A percentile compares a stretch with the other conserved stretches of the same genome.
phyloP scores from a whole-genome alignment of 2,888 invertebrate species.

The Caenorhabditis angaria region DNA sequence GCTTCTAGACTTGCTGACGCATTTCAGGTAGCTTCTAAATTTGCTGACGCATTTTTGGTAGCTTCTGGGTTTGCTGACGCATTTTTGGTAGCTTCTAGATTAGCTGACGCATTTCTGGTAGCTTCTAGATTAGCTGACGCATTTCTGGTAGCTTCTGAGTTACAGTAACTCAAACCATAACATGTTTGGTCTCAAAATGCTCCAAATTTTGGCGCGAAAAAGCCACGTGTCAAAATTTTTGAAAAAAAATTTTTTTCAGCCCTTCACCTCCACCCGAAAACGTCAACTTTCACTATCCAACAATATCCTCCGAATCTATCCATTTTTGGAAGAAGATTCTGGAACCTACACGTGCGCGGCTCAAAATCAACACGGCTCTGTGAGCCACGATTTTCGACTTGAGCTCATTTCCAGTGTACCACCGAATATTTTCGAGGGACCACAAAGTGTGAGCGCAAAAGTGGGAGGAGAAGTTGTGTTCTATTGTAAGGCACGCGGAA shows the following conservation, averaged over 20 bases:
- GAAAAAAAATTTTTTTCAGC: slow-evolving; percentile 10
- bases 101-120: too few species aligned
- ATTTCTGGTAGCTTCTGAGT: too few species aligned
- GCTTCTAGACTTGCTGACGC: too few species aligned
- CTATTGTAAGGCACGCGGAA: slow-evolving; percentile 84
- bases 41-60: too few species aligned
- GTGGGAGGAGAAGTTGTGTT: slow-evolving; percentile 78
- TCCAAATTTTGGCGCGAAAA: background rate
- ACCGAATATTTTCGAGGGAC: slow-evolving; percentile 63
- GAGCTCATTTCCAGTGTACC: slow-evolving; percentile 56
- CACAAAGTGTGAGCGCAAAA: slow-evolving; percentile 42
- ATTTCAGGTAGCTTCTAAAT: too few species aligned
- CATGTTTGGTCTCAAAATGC: too few species aligned
- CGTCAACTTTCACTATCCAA: slow-evolving; percentile 53
- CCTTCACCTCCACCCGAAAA: slow-evolving; percentile 59
- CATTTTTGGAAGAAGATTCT: slow-evolving; percentile 68
- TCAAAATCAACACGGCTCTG: slow-evolving; percentile 65
- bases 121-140: too few species aligned
- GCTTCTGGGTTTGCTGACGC: too few species aligned
- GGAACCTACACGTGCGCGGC: slow-evolving; percentile 73
- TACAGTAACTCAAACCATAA: too few species aligned
- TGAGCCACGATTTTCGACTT: slow-evolving; percentile 45
- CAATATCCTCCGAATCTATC: slow-evolving; percentile 68
- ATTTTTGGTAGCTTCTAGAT: too few species aligned
- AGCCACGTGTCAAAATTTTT: background rate